Conservation (phyloP, 1,140 invertebrate genomes). For the Pseudomyrmex pallidus region DNA sequence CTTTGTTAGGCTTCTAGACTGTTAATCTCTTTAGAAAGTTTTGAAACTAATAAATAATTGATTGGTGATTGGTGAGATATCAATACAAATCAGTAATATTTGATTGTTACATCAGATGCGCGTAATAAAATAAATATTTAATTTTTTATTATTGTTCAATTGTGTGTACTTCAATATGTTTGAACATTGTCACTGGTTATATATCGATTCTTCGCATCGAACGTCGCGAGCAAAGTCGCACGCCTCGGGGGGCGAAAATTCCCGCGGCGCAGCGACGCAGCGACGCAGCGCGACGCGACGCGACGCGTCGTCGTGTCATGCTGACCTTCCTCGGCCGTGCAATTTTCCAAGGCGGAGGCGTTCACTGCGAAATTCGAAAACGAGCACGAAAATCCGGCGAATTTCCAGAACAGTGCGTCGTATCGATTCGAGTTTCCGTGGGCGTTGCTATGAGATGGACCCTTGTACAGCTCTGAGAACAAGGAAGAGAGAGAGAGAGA, state of each 20-base stretch:
- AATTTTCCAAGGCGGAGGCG: slow-evolving; percentile 5
- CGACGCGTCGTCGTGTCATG: neutral
- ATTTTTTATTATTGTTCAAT: neutral
- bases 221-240: neutral
- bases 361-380: slow-evolving; percentile 78
- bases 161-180: neutral
- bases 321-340: slow-evolving; percentile 2
- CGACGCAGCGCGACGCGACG: slow-evolving; percentile 2
- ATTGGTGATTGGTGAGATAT: neutral
- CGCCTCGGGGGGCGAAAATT: slow-evolving; percentile 56
- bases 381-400: slow-evolving; percentile 80
- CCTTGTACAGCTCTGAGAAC: slow-evolving; percentile 81
- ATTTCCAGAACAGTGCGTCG: slow-evolving; percentile 84
- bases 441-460: slow-evolving; percentile 86
- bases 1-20: too few species aligned
- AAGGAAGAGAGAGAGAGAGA: slow-evolving; percentile 54
- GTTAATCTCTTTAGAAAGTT: neutral
- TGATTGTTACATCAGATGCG: neutral
- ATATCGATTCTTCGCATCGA: slow-evolving; percentile 36
- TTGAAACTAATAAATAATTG: neutral
- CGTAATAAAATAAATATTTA: neutral
- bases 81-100: neutral
- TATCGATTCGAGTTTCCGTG: slow-evolving; percentile 85
- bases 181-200: neutral
- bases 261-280: slow-evolving; percentile 13